A percentile compares a stretch with the other conserved stretches of the same genome.
Evolutionary conservation across 2,113 vertebrate genomes (phyloP).

Genomic region (Athene noctua): DNA sequence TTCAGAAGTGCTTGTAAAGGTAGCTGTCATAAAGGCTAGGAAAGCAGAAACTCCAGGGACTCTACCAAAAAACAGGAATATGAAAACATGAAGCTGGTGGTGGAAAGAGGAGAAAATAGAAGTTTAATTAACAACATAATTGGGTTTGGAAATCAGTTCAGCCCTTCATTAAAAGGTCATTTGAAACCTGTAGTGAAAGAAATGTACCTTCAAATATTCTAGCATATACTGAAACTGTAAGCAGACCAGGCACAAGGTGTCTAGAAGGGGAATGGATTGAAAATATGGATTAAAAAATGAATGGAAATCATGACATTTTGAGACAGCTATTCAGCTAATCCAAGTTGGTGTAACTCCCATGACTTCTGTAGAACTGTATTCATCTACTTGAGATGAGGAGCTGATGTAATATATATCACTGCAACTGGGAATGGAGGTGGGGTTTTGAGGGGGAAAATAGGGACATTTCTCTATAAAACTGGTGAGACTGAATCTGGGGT

Average conservation of each 20-base stretch:
- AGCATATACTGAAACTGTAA: not conserved
- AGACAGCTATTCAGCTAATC: not conserved
- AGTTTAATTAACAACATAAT: conserved; percentile 38
- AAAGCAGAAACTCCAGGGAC: not conserved
- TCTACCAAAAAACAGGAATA: not conserved
- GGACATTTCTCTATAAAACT: not conserved
- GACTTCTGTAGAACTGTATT: not conserved
- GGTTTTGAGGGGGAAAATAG: not conserved
- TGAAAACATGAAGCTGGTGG: not conserved
- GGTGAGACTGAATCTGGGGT: not conserved
- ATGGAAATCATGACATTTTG: not conserved
- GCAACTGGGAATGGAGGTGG: not conserved
- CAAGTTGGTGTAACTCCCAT: not conserved
- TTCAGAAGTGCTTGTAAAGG: not conserved
- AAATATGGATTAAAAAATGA: not conserved
- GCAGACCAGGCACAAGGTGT: not conserved
- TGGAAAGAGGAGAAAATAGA: conserved; percentile 13
- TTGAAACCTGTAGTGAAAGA: not conserved
- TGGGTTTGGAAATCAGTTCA: conserved; percentile 26
- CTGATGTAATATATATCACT: not conserved
- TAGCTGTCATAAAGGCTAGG: not conserved
- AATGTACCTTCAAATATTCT: not conserved
- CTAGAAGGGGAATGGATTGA: not conserved
- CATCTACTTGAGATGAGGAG: not conserved
- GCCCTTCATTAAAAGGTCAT: conserved; percentile 8